Evolutionary conservation across 2,113 vertebrate genomes (phyloP).

Genomic region (Nesogale talazaci): DNA sequence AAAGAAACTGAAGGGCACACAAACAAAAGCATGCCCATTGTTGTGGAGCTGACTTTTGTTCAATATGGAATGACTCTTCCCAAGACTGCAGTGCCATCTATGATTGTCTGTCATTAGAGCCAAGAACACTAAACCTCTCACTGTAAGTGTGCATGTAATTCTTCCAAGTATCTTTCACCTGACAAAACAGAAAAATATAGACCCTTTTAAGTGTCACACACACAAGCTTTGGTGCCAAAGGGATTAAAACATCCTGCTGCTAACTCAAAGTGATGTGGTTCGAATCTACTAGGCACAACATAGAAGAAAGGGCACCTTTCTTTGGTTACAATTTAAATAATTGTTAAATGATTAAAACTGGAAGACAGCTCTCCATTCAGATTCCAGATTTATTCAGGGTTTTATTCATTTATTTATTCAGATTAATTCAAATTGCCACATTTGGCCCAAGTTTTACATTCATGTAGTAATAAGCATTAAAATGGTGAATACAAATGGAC

Average conservation of each 20-base stretch:
- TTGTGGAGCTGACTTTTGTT: not conserved
- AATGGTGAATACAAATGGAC: fast-evolving
- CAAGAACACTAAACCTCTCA: not conserved
- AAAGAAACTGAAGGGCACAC: not conserved
- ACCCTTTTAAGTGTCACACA: not conserved
- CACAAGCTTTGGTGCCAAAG: no score
- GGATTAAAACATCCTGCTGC: no score
- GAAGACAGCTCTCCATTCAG: no score
- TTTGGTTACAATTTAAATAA: no score
- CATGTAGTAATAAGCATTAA: not conserved
- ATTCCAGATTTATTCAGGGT: not conserved
- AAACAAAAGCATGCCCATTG: not conserved
- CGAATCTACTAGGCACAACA: no score
- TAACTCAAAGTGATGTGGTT: no score
- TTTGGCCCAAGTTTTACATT: not conserved
- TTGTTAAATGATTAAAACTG: no score
- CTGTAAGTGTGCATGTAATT: not conserved
- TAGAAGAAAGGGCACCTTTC: no score
- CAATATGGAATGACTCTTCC: conserved; percentile 18
- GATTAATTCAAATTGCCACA: not conserved
- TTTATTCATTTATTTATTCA: no score
- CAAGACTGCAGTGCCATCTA: not conserved
- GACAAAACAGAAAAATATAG: not conserved
- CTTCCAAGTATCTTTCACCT: not conserved
- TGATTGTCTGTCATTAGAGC: not conserved